Evolutionary conservation across 2,888 invertebrate genomes (phyloP), one percentile per base, ranked within the genome.

Genomic region (Pollenia amentaria): DNA sequence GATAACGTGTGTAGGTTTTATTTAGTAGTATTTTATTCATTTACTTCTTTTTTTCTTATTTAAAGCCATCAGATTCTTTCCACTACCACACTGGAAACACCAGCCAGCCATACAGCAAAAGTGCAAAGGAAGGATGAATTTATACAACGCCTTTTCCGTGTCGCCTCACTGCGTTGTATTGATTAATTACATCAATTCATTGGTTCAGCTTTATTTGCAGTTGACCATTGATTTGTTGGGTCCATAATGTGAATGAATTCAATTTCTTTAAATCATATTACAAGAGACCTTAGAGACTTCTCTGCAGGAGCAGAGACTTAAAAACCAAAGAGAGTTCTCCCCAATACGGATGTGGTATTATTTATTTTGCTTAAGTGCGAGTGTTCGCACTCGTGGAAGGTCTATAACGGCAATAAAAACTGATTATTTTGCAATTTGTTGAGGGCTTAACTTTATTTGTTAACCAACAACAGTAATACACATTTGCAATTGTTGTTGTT

Each of bases 401-500:
- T 75, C 60, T 73, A 82, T 82, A 86, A 82, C 85, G 85, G 83
- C 87, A 87, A 87, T 84, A 87, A 87, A 84, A 87, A 77, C 73
- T 80, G 80, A 87, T 84, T 84, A 81, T 84, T 84, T 87, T 81
- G 84, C 87, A 87, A 87, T 87, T 87, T 87, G 87, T 84, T 87
- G 76, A 87, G 84, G 87, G 77, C 46, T 87, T 84, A 87, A 77
- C 84, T 83, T 69, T 84, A 80, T 83, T 83, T 70, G 70, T 76
- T 72, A 76, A 79, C 18, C 60, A 65, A 67, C 48, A 79, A 29
- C 21, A 46, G 10, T 55, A 42, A 29, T 29, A 6, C 29, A 65
- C 46, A 73, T 55, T 60, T 48, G 55, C 16, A 48, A 48, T 51
- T 29, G 21, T 72, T 78, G n/a, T 42, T 51, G 14, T 69, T 76